Evolutionary conservation across 1,140 invertebrate species (phyloP).

Genomic region (Drosophila obscura): DNA sequence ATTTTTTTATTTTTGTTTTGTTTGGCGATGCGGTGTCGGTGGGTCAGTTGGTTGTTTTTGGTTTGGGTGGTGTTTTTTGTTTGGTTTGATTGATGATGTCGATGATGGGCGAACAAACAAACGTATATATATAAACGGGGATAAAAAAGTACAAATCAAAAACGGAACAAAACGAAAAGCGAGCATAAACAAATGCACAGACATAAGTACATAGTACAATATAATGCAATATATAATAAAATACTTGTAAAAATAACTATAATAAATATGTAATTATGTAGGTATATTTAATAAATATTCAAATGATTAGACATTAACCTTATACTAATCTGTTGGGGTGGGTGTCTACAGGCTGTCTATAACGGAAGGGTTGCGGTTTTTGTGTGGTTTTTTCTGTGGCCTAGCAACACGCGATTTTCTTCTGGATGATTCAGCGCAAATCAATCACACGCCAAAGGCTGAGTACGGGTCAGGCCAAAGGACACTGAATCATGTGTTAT

Average conservation of each 20-base stretch:
- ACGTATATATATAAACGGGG: conserved; percentile 26
- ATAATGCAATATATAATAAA: conserved; percentile 11
- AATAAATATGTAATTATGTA: background rate
- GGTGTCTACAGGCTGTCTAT: no score
- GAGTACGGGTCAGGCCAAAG: conserved; percentile 17
- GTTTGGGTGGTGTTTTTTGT: conserved; percentile 52
- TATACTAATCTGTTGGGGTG: background rate
- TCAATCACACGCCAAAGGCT: no score
- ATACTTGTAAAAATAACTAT: conserved; percentile 3
- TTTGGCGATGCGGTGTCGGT: background rate
- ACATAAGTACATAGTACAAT: conserved; percentile 1
- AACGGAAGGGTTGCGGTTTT: background rate
- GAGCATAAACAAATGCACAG: conserved; percentile 53
- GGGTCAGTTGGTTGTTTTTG: conserved; percentile 29
- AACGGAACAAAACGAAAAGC: conserved; percentile 51
- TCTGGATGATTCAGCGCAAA: conserved; percentile 48
- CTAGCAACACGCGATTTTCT: conserved; percentile 30
- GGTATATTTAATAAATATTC: no score
- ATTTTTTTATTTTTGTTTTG: conserved; percentile 18
- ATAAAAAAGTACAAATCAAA: conserved; percentile 68
- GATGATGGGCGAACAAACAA: conserved; percentile 57
- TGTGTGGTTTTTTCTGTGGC: conserved; percentile 6
- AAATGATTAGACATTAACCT: no score
- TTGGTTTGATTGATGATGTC: conserved; percentile 71
- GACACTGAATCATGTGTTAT: conserved; percentile 47